Evolutionary conservation across 2,888 invertebrate species (phyloP), one percentile per base, ranked within the genome.

Genomic region (Athalia cordata): DNA sequence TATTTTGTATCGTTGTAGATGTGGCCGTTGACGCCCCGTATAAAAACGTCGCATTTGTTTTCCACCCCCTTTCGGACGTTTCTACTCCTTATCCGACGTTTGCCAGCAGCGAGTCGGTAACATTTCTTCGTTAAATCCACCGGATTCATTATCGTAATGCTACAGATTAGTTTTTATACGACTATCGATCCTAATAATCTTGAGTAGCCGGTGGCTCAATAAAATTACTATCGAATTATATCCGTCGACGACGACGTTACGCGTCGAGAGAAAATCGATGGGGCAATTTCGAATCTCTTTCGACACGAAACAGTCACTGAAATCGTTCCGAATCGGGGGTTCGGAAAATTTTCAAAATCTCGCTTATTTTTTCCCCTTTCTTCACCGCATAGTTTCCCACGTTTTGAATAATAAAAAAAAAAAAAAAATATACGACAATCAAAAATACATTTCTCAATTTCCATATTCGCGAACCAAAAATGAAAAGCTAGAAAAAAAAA

Each of bases 81-180:
- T 29, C 29, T 29, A 29, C 29, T 29, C 29, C 29, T 29, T 29
- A 29, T 29, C 29, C 29, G 29, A 29, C 29, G 29, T 29, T 29
- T 29, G 29, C 29, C 29, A 29, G 29, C 29, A 29, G 29, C 29
- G 29, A 29, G 49, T 6, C 49, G 72, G 9, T 47, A 72, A 72
- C 59, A 59, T 72, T 72, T 72, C 72, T 72, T 72, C 72, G 72
- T 72, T 72, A 59, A 72, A 72, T 59, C 11, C n/a, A 47, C 59
- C 57, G 57, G 59, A 68, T 68, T 68, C 68, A 68, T 68, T 68
- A 68, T 68, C 11, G 52, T 52, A 55, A 68, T 15, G 52, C 29
- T 29, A 29, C 45, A 68, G 52, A n/a, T 4, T 8, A 55, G 9
- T 55, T 55, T 55, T 55, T 29, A 29, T 29, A 8, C 3, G 47